phyloP scores from a whole-genome alignment of 2,888 invertebrate species.

The Ectobius pallidus region DNA sequence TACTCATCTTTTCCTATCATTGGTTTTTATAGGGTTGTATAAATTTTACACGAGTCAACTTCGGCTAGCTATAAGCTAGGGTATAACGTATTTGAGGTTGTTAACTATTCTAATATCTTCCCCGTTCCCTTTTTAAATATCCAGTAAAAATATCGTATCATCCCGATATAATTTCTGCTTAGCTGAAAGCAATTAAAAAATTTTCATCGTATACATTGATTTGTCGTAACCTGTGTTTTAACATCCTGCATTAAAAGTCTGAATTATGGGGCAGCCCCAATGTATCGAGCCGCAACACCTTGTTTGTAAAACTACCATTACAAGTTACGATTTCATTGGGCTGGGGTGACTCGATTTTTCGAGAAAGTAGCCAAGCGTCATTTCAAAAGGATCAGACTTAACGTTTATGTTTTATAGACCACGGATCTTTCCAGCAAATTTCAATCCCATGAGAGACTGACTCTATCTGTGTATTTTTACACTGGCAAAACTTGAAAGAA shows the following conservation, averaged over 20 bases:
- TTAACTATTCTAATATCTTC: background rate
- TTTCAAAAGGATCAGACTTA: too few relatives aligned
- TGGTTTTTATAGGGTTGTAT: too few relatives aligned
- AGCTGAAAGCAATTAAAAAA: conserved; percentile 17
- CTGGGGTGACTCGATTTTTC: too few relatives aligned
- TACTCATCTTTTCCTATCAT: too few relatives aligned
- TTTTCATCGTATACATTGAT: conserved; percentile 13
- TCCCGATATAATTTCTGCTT: conserved; percentile 26
- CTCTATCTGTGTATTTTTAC: too few relatives aligned
- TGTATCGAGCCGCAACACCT: conserved; percentile 16
- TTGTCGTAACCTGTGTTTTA: conserved; percentile 21
- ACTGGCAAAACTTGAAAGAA: too few relatives aligned
- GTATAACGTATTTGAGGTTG: background rate
- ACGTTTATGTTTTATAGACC: too few relatives aligned
- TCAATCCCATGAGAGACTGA: too few relatives aligned
- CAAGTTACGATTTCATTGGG: background rate
- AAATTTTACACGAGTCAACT: too few relatives aligned
- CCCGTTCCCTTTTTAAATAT: conserved; percentile 14
- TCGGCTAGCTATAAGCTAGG: too few relatives aligned
- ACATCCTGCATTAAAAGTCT: conserved; percentile 23
- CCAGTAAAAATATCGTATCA: conserved; percentile 21
- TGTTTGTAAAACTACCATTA: conserved; percentile 1
- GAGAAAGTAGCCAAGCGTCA: too few relatives aligned
- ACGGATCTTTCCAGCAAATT: too few relatives aligned
- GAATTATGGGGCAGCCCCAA: conserved; percentile 5